Conservation (phyloP, 2,888 invertebrate species). For the Thecocarcelia acutangulata region DNA sequence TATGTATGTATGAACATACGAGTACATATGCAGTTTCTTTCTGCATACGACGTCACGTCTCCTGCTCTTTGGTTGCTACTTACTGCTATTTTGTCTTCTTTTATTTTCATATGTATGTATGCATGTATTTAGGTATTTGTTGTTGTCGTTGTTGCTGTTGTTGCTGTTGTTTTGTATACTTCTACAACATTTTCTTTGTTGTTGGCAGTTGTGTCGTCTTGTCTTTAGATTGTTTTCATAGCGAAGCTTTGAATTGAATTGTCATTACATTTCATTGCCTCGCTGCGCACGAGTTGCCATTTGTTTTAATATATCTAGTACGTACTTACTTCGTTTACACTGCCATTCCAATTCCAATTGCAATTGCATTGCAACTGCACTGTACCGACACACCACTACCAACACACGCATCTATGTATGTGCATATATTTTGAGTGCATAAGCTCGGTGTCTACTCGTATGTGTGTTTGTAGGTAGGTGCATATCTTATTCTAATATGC, state of each 20-base stretch:
- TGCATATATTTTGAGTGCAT: constrained; percentile 18
- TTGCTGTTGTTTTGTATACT: neutral
- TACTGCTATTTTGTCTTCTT: constrained; percentile 49
- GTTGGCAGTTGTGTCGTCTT: constrained; percentile 55
- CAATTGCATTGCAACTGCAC: constrained; percentile 35
- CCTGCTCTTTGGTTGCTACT: constrained; percentile 47
- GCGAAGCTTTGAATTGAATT: constrained; percentile 69
- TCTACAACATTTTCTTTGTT: constrained; percentile 44
- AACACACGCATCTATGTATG: neutral
- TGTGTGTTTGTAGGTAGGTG: neutral
- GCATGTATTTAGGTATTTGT: constrained; percentile 9
- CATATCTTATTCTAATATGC: constrained; percentile 12
- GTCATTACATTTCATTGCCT: constrained; percentile 72
- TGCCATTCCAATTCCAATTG: constrained; percentile 32
- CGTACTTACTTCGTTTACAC: constrained; percentile 41
- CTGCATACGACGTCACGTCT: constrained; percentile 51
- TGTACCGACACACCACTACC: constrained; percentile 8
- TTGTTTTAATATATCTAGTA: constrained; percentile 64
- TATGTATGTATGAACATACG: constrained; percentile 5
- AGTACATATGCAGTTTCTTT: no score
- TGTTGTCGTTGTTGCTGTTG: constrained; percentile 8
- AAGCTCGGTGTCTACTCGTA: neutral
- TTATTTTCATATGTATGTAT: constrained; percentile 4
- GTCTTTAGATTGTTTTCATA: constrained; percentile 51
- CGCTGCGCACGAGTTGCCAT: constrained; percentile 71